These are phyloP conservation scores for Arvicanthis niloticus DNA, from an alignment of 2,113 vertebrate genomes.

Conservation along the genomic window DNA sequence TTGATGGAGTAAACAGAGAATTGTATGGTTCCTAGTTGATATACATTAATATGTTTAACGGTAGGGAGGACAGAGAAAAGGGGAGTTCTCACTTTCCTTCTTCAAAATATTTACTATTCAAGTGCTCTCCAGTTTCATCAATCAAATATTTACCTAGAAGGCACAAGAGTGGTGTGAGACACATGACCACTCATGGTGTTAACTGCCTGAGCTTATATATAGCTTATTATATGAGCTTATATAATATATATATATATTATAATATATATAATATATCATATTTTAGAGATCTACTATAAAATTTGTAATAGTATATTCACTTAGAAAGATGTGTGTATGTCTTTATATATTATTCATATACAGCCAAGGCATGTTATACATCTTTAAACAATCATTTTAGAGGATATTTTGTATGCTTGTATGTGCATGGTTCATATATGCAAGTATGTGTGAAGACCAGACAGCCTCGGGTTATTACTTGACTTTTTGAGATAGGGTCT, in stretches of 20 bases:
- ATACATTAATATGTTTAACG: conserved; percentile 68
- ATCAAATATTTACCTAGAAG: conserved; percentile 75
- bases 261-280: not conserved
- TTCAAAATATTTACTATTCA: conserved; percentile 73
- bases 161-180: conserved; percentile 37
- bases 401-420: not conserved
- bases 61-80: conserved; percentile 51
- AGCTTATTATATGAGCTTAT: too few relatives aligned
- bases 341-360: not conserved
- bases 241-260: not conserved
- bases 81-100: conserved; percentile 59
- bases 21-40: conserved; percentile 39
- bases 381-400: not conserved
- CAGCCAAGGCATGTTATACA: not conserved
- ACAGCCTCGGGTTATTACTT: not conserved
- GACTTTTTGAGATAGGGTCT: not conserved
- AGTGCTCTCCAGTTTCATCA: not conserved
- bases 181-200: rapidly evolving
- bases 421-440: not conserved
- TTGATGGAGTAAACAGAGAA: conserved; percentile 58
- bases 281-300: not conserved
- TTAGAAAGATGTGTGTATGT: not conserved
- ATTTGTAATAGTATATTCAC: not conserved
- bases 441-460: not conserved
- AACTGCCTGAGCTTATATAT: not conserved